A percentile compares a stretch with the other conserved stretches of the same genome.
phyloP scores from a whole-genome alignment of 2,113 vertebrate species.

The Chinchilla lanigera region DNA sequence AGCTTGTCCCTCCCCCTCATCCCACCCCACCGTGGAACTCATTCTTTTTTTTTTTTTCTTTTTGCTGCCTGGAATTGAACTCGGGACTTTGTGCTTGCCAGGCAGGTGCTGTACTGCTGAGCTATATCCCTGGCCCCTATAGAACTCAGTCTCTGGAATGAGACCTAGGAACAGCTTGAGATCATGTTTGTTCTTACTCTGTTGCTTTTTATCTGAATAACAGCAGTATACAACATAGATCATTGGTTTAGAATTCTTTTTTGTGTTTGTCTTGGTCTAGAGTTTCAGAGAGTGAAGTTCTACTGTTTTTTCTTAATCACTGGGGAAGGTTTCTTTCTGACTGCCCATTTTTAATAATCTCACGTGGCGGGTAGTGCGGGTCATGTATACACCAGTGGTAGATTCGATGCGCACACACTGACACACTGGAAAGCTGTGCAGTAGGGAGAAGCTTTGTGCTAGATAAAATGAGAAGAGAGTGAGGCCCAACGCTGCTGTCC shows the following conservation, averaged over 20 bases:
- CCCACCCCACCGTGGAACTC: too few species aligned
- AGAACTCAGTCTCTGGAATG: not conserved
- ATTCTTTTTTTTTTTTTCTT: too few species aligned
- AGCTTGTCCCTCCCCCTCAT: not conserved
- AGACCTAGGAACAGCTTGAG: constrained; percentile 1
- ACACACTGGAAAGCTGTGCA: not conserved
- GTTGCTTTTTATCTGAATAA: not conserved
- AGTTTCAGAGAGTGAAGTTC: constrained; percentile 23
- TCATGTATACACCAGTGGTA: not conserved
- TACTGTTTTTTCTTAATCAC: not conserved
- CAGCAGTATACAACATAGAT: not conserved
- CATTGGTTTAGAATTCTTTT: not conserved
- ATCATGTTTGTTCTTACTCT: not conserved
- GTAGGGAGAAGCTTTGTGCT: not conserved
- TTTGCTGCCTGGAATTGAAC: too few species aligned
- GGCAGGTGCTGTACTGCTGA: too few species aligned
- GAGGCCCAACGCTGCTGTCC: not conserved
- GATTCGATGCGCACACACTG: not conserved
- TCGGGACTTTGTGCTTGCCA: too few species aligned
- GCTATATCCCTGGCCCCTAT: too few species aligned
- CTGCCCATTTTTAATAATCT: not conserved
- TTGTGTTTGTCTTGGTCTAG: not conserved
- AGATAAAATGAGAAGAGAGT: not conserved
- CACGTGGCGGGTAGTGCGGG: not conserved
- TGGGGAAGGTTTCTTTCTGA: not conserved